phyloP scores from a whole-genome alignment of 2,797 vertebrate genomes.

The Molossus alvarezi region DNA sequence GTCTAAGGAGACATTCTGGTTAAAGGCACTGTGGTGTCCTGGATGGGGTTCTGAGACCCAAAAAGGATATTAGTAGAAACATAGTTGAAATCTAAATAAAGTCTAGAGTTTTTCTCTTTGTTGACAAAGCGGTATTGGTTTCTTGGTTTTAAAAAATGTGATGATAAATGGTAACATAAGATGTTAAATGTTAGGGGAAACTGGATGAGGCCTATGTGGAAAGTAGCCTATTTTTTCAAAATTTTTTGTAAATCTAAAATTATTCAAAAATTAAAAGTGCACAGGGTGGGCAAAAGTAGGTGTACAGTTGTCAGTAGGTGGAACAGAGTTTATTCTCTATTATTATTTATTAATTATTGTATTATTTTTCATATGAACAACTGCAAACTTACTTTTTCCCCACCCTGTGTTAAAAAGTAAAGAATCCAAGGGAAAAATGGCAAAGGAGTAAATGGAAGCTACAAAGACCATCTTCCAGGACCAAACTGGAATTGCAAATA shows the following conservation, averaged over 20 bases:
- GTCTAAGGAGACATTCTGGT: neutral
- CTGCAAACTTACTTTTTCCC: too few relatives aligned
- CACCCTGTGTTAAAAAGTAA: neutral
- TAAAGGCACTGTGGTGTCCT: neutral
- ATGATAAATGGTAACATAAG: neutral
- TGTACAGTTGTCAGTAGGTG: too few relatives aligned
- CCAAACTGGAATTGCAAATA: too few relatives aligned
- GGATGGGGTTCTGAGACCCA: neutral
- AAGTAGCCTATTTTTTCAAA: neutral
- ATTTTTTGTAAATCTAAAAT: constrained; percentile 17
- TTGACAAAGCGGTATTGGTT: neutral
- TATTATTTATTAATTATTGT: too few relatives aligned
- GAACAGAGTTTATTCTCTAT: too few relatives aligned
- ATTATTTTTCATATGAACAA: too few relatives aligned
- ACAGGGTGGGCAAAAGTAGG: neutral
- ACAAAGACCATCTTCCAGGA: too few relatives aligned
- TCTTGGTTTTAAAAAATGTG: constrained; percentile 24
- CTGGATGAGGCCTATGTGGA: neutral
- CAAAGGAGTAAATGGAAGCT: too few relatives aligned
- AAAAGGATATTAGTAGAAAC: neutral
- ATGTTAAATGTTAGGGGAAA: neutral
- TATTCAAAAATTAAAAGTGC: neutral
- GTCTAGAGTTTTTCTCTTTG: neutral
- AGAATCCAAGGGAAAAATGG: neutral
- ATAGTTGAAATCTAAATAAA: neutral